A percentile compares a stretch with the other conserved stretches of the same genome.
These are phyloP conservation scores for Stenoptilia bipunctidactyla DNA, from an alignment of 2,888 invertebrate genomes.

Conservation along the genomic window DNA sequence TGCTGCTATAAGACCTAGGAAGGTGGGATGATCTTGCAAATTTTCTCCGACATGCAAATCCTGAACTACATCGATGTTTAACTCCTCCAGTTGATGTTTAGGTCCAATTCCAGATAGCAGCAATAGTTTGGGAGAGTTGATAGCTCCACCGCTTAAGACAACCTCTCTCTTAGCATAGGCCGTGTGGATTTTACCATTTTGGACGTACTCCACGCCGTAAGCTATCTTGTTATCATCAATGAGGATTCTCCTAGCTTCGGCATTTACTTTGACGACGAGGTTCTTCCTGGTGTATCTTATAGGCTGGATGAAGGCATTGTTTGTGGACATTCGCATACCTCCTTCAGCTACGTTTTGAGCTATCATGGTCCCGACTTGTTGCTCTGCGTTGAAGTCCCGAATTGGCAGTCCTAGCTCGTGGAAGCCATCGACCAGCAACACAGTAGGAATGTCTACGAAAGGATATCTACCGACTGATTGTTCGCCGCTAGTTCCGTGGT, in stretches of 20 bases:
- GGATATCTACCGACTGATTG: conserved; percentile 72
- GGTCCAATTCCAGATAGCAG: conserved; percentile 52
- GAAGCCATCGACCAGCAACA: conserved; percentile 67
- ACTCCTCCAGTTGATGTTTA: conserved; percentile 27
- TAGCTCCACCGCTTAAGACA: conserved; percentile 36
- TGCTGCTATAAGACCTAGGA: conserved; percentile 53
- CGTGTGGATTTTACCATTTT: conserved; percentile 20
- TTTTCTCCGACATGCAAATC: conserved; percentile 48
- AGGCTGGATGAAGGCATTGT: conserved; percentile 75
- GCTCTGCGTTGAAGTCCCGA: conserved; percentile 65
- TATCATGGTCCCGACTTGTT: conserved; percentile 69
- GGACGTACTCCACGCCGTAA: conserved; percentile 33
- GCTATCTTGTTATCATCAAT: conserved; percentile 54
- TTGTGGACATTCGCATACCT: conserved; percentile 73
- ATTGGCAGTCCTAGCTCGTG: conserved; percentile 69
- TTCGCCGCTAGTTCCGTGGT: conserved; percentile 73
- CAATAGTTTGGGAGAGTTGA: conserved; percentile 41
- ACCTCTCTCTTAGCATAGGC: conserved; percentile 43
- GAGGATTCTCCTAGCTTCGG: conserved; percentile 66
- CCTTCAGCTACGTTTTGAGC: conserved; percentile 66
- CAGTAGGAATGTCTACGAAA: conserved; percentile 69
- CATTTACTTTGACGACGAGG: conserved; percentile 54
- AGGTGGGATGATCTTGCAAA: conserved; percentile 52
- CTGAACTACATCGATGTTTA: conserved; percentile 29
- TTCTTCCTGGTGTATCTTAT: conserved; percentile 66